Base-by-base conservation (phyloP, 2,888 invertebrate genomes). In the Hecatera dysodea region DNA sequence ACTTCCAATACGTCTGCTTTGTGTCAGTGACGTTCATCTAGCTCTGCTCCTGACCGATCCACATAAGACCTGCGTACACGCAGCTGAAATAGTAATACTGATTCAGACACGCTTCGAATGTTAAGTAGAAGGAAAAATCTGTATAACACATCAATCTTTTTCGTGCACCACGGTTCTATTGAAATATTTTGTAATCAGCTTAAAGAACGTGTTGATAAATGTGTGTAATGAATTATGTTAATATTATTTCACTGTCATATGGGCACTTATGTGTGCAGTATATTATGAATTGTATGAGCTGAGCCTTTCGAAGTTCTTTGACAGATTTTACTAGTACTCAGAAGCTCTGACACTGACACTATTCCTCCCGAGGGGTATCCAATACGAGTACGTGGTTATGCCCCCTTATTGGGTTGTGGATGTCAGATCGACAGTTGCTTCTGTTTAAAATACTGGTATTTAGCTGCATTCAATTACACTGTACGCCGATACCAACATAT, bases 41-140 rank as follows among this genome's bases (percentile, higher is more conserved):
- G n/a, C n/a, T 75, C 61, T 75, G 48, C 36, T 52, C 22, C 27
- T 7, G 52, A 33, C 33, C 39, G 50, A 53, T 69, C 70, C 69
- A 62, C 65, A 81, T 65, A 76, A 62, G 77, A 76, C 64, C 44
- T 63, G 77, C 57, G 46, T n/a, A 59, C 42, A 76, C 78, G 77
- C 81, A 76, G 39, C 53, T 66, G 50, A 69, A 81, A 78, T 81
- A 77, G 70, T 62, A 76, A 78, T 61, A 57, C 69, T 48, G 29
- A 3, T 48, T 61, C 44, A 27, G 33, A 53, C 53, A 52, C 24
- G 55, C 46, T 59, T 50, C 50, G 70, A 77, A 81, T 70, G 6
- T 27, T 50, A 77, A 81, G 22, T 59, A 63, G 65, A 55, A 81
- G 81, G 78, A 81, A 78, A 80, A 72, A 59, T 46, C 42, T 22